phyloP scores from a whole-genome alignment of 2,888 invertebrate genomes.

The Eucera pruinosa region DNA sequence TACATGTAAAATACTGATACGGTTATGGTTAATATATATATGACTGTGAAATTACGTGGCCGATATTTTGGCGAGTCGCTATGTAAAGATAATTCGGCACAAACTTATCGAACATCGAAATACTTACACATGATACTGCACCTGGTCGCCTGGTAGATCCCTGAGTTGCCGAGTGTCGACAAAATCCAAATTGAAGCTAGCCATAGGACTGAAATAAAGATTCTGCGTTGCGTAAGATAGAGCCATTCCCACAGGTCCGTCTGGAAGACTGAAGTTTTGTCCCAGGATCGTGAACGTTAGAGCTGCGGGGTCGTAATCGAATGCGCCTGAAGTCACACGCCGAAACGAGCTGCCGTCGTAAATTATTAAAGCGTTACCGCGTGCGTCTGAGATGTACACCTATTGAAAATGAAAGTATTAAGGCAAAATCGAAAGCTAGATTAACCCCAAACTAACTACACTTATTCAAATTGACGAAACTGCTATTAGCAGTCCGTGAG shows the following conservation, averaged over 20 bases:
- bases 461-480: too few relatives aligned
- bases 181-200: conserved; percentile 66
- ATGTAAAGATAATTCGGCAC: too few relatives aligned
- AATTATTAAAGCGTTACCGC: conserved; percentile 87
- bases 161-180: not conserved
- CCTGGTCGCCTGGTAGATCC: accelerated
- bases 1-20: too few relatives aligned
- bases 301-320: conserved; percentile 48
- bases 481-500: too few relatives aligned
- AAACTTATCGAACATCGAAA: too few relatives aligned
- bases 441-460: too few relatives aligned
- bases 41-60: too few relatives aligned
- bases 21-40: too few relatives aligned
- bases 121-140: not conserved
- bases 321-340: conserved; percentile 67
- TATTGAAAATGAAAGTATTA: conserved; percentile 3
- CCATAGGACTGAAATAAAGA: conserved; percentile 70
- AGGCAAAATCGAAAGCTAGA: too few relatives aligned
- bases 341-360: conserved; percentile 83
- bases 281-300: conserved; percentile 80
- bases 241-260: conserved; percentile 89
- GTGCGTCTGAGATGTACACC: conserved; percentile 89
- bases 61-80: too few relatives aligned
- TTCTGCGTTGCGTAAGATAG: conserved; percentile 84
- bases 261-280: conserved; percentile 88